phyloP scores from a whole-genome alignment of 2,797 vertebrate genomes.

The Sebastes glaucus region DNA sequence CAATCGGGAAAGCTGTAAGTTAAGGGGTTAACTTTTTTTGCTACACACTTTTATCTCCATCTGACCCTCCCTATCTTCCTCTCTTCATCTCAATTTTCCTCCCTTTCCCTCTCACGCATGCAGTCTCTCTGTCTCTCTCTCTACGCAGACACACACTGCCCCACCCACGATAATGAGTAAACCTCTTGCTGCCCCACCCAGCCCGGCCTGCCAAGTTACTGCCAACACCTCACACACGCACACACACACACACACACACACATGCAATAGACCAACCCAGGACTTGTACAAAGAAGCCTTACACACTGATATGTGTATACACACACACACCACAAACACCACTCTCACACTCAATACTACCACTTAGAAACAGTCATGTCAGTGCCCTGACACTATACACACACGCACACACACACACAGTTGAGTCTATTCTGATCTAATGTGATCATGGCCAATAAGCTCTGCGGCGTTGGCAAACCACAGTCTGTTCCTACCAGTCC shows the following conservation, averaged over 20 bases:
- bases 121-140: slow-evolving; percentile 17
- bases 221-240: slow-evolving; percentile 70
- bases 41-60: slow-evolving; percentile 6
- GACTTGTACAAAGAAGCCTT: slow-evolving; percentile 48
- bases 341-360: slow-evolving; percentile 43
- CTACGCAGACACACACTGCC: slow-evolving; percentile 45
- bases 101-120: slow-evolving; percentile 30
- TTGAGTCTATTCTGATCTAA: slow-evolving; percentile 70
- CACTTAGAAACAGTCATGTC: slow-evolving; percentile 37
- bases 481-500: slow-evolving; percentile 62
- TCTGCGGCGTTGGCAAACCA: slow-evolving; percentile 57
- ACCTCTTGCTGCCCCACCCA: slow-evolving; percentile 77
- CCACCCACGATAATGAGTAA: slow-evolving; percentile 80
- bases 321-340: slow-evolving; percentile 21
- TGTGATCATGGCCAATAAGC: slow-evolving; percentile 74
- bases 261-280: slow-evolving; percentile 24
- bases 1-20: background rate
- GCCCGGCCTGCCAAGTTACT: slow-evolving; percentile 72
- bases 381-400: slow-evolving; percentile 5
- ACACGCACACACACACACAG: background rate
- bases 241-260: slow-evolving; percentile 21
- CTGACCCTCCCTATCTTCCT: slow-evolving; percentile 7
- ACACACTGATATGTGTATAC: slow-evolving; percentile 11
- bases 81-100: slow-evolving; percentile 31
- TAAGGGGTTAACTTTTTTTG: slow-evolving; percentile 5